Evolutionary conservation across 1,140 invertebrate species (phyloP), one percentile per base, ranked within the genome.

Genomic region (Drosophila kepulauana): DNA sequence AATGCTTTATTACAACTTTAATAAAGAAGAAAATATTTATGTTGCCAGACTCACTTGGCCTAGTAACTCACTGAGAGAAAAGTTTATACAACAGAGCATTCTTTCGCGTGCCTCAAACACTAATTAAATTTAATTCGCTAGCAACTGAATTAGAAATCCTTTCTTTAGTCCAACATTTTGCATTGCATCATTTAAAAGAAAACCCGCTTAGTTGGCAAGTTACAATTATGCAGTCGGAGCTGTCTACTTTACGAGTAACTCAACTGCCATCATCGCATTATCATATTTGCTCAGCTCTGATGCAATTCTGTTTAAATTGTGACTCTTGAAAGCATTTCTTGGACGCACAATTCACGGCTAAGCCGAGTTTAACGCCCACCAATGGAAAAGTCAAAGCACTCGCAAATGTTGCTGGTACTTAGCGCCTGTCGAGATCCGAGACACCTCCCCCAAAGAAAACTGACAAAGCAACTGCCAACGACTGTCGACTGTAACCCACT

Each of bases 381-480:
- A 33, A 58, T 49, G 63, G 51, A 52, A 65, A 78, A 85, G 82
- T 85, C 82, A 85, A 81, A 87, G 82, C 72, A 64, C 82, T 43
- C 64, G 35, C 35, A 41, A 38, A 38, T 51, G 30, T 28, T 16
- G 61, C 59, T 59, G 30, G n/a, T 49, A 70, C 15, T 46, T 87
- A 64, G 75, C 62, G 49, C 49, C 76, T 66, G 72, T 61, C 77
- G 30, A 68, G 58, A 59, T 57, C 16, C 38, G 41, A 48, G 43
- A 51, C 65, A 20, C 51, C 49, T 48, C 73, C 67, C 57, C 61
- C 61, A 43, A 7, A 43, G 4, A n/a, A n/a, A 43, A 43, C 11
- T 33, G 33, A 5, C 7, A 10, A 38, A 7, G 4, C 41, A 13
- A 43, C 41, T 43, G 41, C 0, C 20, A 25, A 5, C 11, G n/a